Base-by-base conservation (phyloP, 2,888 invertebrate genomes). In the Neoscelio sp. region DNA sequence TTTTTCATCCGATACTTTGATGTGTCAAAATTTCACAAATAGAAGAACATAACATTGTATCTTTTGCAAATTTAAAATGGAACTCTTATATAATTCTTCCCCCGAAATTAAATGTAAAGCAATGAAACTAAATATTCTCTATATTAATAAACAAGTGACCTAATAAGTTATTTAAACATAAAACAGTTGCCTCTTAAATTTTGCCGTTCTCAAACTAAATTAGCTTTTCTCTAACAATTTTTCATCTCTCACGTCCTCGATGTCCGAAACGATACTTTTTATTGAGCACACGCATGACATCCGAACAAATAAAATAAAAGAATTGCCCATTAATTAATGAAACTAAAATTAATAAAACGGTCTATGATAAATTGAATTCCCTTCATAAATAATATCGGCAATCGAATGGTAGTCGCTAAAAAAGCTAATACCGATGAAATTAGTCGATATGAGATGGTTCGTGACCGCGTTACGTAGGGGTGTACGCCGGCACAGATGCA, bases 341-440 rank as follows among this genome's bases (percentile, higher is more conserved):
- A 67, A 65, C 38, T 58, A 54, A 77, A 77, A 71, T 77, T 70
- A 65, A 77, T 71, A 71, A 70, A 65, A 77, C 28, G 42, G 10
- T 13, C 44, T 28, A 52, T 71, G 71, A 78, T 71, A 67, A 67
- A 80, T 76, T 48, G 75, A 50, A 67, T 48, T 76, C 12, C 46
- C 58, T 73, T 50, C 52, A 74, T 67, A 79, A 79, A 60, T 80
- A 75, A 76, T 76, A 73, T 44, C 35, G 54, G 50, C 54, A 67
- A 67, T 71, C 52, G 71, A 71, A 67, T 52, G 48, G 64, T 74
- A 71, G 71, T 75, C 17, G 54, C 33, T 56, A 84, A 87, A 87
- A 87, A 88, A 85, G 85, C 84, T 87, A 86, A 87, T 86, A 87
- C 86, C 84, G 83, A 82, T 82, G 86, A 86, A 88, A 88, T 89